These are phyloP conservation scores for Tetranychus urticae DNA, from an alignment of 1,140 invertebrate species.

Conservation along the genomic window DNA sequence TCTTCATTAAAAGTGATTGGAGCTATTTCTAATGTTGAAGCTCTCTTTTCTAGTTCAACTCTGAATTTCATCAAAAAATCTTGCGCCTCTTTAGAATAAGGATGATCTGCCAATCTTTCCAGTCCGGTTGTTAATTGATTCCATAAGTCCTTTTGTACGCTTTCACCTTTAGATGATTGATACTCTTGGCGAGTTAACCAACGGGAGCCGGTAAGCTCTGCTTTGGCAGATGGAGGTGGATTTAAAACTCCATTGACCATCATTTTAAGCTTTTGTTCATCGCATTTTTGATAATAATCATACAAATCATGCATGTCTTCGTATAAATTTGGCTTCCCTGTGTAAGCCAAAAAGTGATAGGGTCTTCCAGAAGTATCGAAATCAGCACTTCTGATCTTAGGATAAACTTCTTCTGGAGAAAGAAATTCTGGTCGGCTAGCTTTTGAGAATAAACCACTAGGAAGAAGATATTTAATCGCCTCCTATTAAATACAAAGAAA, in stretches of 20 bases:
- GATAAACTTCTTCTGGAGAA: slow-evolving; percentile 57
- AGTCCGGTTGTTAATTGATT: slow-evolving; percentile 43
- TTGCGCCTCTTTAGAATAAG: slow-evolving; percentile 31
- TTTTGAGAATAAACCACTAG: slow-evolving; percentile 60
- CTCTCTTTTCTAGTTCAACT: slow-evolving; percentile 28
- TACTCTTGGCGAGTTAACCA: slow-evolving; percentile 45
- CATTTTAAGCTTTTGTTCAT: slow-evolving; percentile 41
- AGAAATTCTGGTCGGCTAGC: slow-evolving; percentile 55
- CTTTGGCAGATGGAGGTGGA: slow-evolving; percentile 19
- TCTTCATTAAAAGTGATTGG: slow-evolving; percentile 37
- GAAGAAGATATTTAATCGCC: slow-evolving; percentile 72
- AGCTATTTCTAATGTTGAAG: slow-evolving; percentile 21
- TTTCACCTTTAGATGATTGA: slow-evolving; percentile 41
- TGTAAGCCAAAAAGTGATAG: slow-evolving; percentile 70
- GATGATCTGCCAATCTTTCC: slow-evolving; percentile 40
- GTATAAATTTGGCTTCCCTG: slow-evolving; percentile 54
- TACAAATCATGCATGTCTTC: slow-evolving; percentile 33
- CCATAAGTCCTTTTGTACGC: slow-evolving; percentile 41
- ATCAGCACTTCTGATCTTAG: slow-evolving; percentile 40
- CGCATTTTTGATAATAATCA: slow-evolving; percentile 34
- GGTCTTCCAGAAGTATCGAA: slow-evolving; percentile 71
- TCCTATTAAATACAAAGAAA: slow-evolving; percentile 25
- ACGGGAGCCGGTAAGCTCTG: slow-evolving; percentile 28
- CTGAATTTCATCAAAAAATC: slow-evolving; percentile 45
- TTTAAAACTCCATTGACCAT: slow-evolving; percentile 27